Evolutionary conservation across 2,888 invertebrate species (phyloP), one percentile per base, ranked within the genome.

Genomic region (Leucania comma): DNA sequence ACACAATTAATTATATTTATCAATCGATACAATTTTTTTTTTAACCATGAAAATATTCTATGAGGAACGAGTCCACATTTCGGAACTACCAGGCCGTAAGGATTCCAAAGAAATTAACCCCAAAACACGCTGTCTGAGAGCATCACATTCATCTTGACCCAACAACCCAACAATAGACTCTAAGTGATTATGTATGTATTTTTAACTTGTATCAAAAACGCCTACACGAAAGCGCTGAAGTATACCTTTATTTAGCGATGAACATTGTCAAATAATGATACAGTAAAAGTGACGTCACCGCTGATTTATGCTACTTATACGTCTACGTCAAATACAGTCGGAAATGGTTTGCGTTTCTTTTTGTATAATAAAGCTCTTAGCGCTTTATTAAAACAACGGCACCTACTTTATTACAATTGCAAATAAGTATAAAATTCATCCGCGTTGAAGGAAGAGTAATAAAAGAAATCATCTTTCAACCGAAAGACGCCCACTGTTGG

Each of bases 191-290:
- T 50, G 12, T 73, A 60, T 46, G 12, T 73, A 60, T 46, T 77
- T 73, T 60, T 78, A 71, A 73, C 38, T 26, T 32, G 46, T 58
- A n/a, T 76, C 57, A 53, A 76, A 58, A n/a, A 38, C 35, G 46
- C n/a, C 35, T 38, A 29, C 29, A 48, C 29, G 48, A 75, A 14
- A 48, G 17, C 3, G n/a, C 32, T 56, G 24, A 67, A 65, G 53
- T 46, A 53, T 42, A 12, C 5, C 20, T 24, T 10, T 10, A 35
- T 48, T 17, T 42, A 51, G 12, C 3, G 50, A 10, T 32, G 29
- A 24, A 54, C 32, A 70, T 54, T 20, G 17, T 5, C 26, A 32
- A 14, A 58, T 38, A 53, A 17, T 38, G 46, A 42, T 38, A 32
- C n/a, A 48, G 53, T 54, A 26, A 17, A 32, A 56, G 22, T 42